These are phyloP conservation scores for Carabus problematicus DNA, from an alignment of 2,888 invertebrate genomes.

Conservation along the genomic window DNA sequence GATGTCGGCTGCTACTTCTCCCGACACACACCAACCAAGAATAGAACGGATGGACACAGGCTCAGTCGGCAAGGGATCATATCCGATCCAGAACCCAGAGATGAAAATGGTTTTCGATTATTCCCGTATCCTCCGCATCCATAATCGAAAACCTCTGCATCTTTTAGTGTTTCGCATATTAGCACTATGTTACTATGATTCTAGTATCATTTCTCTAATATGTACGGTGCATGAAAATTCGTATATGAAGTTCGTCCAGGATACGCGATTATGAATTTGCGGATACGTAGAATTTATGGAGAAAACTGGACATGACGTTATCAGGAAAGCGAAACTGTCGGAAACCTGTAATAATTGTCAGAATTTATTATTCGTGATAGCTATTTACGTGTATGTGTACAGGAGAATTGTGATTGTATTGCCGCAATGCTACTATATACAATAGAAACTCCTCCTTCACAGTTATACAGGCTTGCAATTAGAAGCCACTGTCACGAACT, in stretches of 20 bases:
- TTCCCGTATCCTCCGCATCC: neutral
- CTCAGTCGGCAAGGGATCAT: constrained; percentile 6
- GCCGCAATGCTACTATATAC: too few species aligned
- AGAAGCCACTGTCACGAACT: too few species aligned
- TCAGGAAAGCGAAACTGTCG: constrained; percentile 19
- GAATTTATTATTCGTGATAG: constrained; percentile 34
- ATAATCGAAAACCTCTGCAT: too few species aligned
- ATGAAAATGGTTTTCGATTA: constrained; percentile 16
- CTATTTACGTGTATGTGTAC: constrained; percentile 13
- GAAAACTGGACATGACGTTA: constrained; percentile 25
- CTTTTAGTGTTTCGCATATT: too few species aligned
- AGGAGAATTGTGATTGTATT: too few species aligned
- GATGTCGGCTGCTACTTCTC: constrained; percentile 2
- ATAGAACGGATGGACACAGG: constrained; percentile 13
- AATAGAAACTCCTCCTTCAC: too few species aligned
- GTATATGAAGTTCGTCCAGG: too few species aligned
- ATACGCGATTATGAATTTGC: too few species aligned
- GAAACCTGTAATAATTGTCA: constrained; percentile 39
- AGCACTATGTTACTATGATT: too few species aligned
- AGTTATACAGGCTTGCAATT: too few species aligned
- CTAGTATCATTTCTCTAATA: too few species aligned
- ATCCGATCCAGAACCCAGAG: neutral
- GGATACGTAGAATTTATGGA: constrained; percentile 24
- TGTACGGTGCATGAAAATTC: too few species aligned
- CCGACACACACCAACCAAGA: constrained; percentile 13